A percentile compares a stretch with the other conserved stretches of the same genome.
These are phyloP conservation scores for Nomada flava DNA, from an alignment of 2,888 invertebrate genomes.

Conservation along the genomic window DNA sequence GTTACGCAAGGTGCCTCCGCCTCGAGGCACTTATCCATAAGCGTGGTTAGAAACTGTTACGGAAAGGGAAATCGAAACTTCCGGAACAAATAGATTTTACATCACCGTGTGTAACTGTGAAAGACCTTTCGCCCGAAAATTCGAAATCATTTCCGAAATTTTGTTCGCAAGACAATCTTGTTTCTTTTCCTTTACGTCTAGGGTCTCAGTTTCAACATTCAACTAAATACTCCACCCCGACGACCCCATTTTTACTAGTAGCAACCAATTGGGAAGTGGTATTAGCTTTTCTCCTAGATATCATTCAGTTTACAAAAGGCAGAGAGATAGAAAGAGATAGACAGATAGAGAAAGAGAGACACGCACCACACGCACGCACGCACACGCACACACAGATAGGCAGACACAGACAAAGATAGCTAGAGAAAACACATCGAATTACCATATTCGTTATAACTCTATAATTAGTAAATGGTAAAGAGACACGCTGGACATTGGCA, in stretches of 20 bases:
- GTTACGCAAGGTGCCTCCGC: too few species aligned
- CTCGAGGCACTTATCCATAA: too few species aligned
- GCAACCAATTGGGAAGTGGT: conserved; percentile 52
- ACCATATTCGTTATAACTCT: conserved; percentile 79
- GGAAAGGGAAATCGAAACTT: neutral
- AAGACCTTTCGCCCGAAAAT: conserved; percentile 35
- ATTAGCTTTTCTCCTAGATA: conserved; percentile 25
- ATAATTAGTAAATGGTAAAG: conserved; percentile 84
- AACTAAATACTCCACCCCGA: too few species aligned
- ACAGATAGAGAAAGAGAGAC: conserved; percentile 17
- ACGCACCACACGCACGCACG: neutral
- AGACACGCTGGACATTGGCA: conserved; percentile 85
- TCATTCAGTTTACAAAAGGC: conserved; percentile 18
- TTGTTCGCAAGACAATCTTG: too few species aligned
- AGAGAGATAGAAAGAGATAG: conserved; percentile 12
- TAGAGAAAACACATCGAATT: conserved; percentile 60
- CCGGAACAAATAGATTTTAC: conserved; percentile 8
- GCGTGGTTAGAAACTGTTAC: neutral
- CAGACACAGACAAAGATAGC: conserved; percentile 44
- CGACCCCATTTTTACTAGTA: neutral
- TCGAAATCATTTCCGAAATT: conserved; percentile 12
- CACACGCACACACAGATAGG: conserved; percentile 35
- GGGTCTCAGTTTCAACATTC: too few species aligned
- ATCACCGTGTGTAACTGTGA: conserved; percentile 18
- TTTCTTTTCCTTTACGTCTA: too few species aligned